A percentile compares a stretch with the other conserved stretches of the same genome.
Evolutionary conservation across 1,140 invertebrate species (phyloP).

Genomic region (Trialeurodes vaporariorum): DNA sequence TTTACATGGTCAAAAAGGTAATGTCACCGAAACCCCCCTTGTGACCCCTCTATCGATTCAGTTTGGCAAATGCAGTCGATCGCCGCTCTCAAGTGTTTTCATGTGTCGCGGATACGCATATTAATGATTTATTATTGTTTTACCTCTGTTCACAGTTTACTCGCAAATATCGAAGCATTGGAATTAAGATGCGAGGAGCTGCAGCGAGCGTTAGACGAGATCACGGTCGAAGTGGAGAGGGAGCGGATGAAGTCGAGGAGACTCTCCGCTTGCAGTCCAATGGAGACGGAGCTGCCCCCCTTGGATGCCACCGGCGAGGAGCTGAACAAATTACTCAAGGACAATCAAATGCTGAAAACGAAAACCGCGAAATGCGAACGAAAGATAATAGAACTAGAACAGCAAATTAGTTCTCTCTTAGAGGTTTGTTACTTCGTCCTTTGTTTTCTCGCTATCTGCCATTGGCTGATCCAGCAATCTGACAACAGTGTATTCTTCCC

Average conservation of each 20-base stretch:
- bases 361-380: constrained; percentile 2
- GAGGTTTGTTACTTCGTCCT: no score
- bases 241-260: constrained; percentile 3
- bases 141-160: constrained; percentile 40
- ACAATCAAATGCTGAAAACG: constrained; percentile 7
- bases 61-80: no score
- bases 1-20: no score
- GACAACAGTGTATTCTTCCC: no score
- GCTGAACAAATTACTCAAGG: constrained; percentile 3
- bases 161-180: constrained; percentile 57
- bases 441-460: no score
- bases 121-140: constrained; percentile 8
- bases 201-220: constrained; percentile 60
- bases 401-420: not conserved
- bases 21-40: no score
- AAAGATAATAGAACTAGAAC: not conserved
- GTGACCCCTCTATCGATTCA: no score
- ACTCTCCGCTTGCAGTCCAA: not conserved
- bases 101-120: not conserved
- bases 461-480: no score
- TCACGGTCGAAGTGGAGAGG: constrained; percentile 28
- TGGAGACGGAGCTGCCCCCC: not conserved
- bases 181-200: constrained; percentile 71
- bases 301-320: not conserved
- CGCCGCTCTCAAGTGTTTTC: no score